A percentile compares a stretch with the other conserved stretches of the same genome.
phyloP scores from a whole-genome alignment of 2,797 vertebrate genomes.

The Ispidina picta region DNA sequence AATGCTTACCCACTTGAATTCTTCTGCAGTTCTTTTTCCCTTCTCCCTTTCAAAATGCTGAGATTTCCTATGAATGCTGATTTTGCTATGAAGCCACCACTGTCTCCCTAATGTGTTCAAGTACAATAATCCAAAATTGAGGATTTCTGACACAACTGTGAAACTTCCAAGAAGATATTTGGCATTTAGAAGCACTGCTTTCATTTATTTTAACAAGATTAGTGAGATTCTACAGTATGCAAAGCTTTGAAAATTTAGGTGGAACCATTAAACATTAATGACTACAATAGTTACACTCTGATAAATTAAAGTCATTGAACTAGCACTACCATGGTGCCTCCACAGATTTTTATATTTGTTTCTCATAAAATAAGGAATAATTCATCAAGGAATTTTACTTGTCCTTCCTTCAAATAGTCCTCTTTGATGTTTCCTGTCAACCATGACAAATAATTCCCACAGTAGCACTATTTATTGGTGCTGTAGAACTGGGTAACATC shows the following conservation, averaged over 20 bases:
- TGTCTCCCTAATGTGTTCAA: background rate
- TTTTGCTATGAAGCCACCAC: background rate
- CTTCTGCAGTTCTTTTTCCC: background rate
- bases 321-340: background rate
- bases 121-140: background rate
- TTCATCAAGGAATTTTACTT: background rate
- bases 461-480: background rate
- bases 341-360: background rate
- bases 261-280: background rate
- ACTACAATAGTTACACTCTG: background rate
- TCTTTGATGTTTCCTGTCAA: background rate
- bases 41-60: background rate
- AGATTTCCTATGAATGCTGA: background rate
- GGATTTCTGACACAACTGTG: background rate
- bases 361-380: background rate
- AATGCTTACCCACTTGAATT: background rate
- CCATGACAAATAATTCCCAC: background rate
- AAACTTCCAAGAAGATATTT: background rate
- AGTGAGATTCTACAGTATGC: background rate
- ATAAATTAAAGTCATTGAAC: background rate
- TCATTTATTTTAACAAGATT: slow-evolving; percentile 11
- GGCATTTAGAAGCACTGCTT: background rate
- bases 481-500: background rate
- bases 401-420: background rate
- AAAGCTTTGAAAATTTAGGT: background rate